A percentile compares a stretch with the other conserved stretches of the same genome.
These are phyloP conservation scores for Ciconia maguari DNA, from an alignment of 2,113 vertebrate species.

Conservation along the genomic window DNA sequence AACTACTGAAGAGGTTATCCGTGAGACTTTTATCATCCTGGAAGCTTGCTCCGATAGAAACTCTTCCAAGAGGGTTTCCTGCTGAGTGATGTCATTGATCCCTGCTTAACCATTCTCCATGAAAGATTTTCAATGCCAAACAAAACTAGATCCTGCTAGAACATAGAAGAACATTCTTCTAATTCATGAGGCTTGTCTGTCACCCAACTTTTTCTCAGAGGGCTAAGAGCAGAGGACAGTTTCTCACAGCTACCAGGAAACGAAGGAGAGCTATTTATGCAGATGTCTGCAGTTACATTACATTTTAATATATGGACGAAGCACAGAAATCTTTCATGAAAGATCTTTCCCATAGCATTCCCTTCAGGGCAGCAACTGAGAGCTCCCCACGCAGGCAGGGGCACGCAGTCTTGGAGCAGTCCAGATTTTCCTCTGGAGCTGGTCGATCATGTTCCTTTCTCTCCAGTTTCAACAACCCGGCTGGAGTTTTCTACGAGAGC, in stretches of 20 bases:
- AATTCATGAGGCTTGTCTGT: neutral
- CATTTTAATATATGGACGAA: accelerated
- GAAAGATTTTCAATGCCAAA: neutral
- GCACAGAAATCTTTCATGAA: neutral
- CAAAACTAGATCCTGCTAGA: neutral
- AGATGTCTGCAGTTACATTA: neutral
- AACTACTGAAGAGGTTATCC: neutral
- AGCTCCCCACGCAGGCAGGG: neutral
- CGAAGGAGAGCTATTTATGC: neutral
- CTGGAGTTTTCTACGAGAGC: neutral
- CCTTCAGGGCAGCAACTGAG: neutral
- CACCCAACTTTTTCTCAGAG: neutral
- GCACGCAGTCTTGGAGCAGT: neutral
- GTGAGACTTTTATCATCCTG: neutral
- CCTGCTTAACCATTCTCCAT: neutral
- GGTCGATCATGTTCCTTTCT: neutral
- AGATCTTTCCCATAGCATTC: neutral
- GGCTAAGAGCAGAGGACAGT: neutral
- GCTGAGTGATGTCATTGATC: neutral
- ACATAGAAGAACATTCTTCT: conserved; percentile 7
- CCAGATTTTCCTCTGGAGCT: neutral
- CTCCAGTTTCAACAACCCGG: neutral
- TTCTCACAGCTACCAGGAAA: neutral
- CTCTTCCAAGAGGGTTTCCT: neutral
- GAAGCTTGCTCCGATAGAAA: neutral